Evolutionary conservation across 2,888 invertebrate species (phyloP), one percentile per base, ranked within the genome.

Genomic region (Clusia tigrina): DNA sequence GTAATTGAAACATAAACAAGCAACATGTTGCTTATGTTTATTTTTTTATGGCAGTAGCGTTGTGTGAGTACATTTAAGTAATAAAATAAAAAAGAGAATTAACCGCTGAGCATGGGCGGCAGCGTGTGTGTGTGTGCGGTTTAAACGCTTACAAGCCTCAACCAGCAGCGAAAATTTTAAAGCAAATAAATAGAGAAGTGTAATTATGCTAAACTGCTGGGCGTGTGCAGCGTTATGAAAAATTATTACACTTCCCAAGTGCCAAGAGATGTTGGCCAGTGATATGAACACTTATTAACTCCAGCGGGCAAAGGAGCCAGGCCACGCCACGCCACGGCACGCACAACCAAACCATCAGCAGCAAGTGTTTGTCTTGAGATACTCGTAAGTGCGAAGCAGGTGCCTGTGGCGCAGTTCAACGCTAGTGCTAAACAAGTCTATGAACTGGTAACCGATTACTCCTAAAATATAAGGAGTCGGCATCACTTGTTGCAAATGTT

Each of bases 121-220:
- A 32, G 20, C 55, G 20, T n/a, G 22, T n/a, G 38, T 22, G 20
- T 22, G n/a, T n/a, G n/a, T n/a, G n/a, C n/a, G n/a, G n/a, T n/a
- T 32, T 32, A 32, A 42, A 42, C 42, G 42, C 42, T 42, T 42
- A n/a, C 42, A 42, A 42, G 17, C n/a, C 22, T 20, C 42, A 42
- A 42, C 10, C 20, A 25, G 24, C 1, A 26, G 9, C 18, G 20
- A 48, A 25, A 46, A 25, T 18, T 17, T 23, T 23, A 55, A 48
- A 18, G 20, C 1, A 18, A 58, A 32, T 20, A 24, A 52, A 20
- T 32, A 32, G 6, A 42, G 3, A 48, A 18, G 9, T 20, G 15
- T 22, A 48, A 48, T 48, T 37, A 52, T 52, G 58, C 26, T 52
- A 58, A 58, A 52, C 38, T 32, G 22, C 22, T 52, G 58, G 58